A percentile compares a stretch with the other conserved stretches of the same genome.
These are phyloP conservation scores for Globodera rostochiensis DNA, from an alignment of 1,140 invertebrate genomes.

Conservation along the genomic window DNA sequence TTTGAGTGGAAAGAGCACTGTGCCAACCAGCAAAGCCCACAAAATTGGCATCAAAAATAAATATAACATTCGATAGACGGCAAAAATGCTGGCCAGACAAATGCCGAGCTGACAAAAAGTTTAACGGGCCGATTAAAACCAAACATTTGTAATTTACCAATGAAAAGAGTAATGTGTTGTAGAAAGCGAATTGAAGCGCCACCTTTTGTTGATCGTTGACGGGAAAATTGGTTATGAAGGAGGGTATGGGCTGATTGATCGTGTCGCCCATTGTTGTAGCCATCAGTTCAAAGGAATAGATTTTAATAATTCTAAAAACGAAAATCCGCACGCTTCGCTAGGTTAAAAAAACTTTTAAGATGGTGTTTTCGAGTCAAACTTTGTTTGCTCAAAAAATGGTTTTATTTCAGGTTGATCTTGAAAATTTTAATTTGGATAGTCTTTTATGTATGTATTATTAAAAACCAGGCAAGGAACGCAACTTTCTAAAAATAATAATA, in stretches of 20 bases:
- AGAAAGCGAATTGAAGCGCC: constrained; percentile 50
- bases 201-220: constrained; percentile 35
- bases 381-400: too few species aligned
- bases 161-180: constrained; percentile 52
- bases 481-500: too few species aligned
- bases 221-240: constrained; percentile 39
- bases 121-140: background rate
- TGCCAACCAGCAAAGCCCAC: constrained; percentile 52
- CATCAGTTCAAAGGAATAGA: too few species aligned
- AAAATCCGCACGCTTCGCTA: too few species aligned
- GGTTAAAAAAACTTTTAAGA: too few species aligned
- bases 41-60: constrained; percentile 54
- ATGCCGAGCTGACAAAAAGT: constrained; percentile 46
- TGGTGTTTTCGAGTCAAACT: too few species aligned
- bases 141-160: constrained; percentile 41
- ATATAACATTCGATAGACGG: constrained; percentile 52
- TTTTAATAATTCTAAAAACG: too few species aligned
- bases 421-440: too few species aligned
- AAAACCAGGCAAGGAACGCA: too few species aligned
- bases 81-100: constrained; percentile 47
- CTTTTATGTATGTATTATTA: too few species aligned
- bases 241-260: background rate
- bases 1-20: constrained; percentile 46
- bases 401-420: too few species aligned
- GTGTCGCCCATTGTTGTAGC: background rate